Percentiles rank a stretch among this genome's conserved stretches.
Conservation (phyloP, 2,888 invertebrate genomes). For the Phasia obesa region DNA sequence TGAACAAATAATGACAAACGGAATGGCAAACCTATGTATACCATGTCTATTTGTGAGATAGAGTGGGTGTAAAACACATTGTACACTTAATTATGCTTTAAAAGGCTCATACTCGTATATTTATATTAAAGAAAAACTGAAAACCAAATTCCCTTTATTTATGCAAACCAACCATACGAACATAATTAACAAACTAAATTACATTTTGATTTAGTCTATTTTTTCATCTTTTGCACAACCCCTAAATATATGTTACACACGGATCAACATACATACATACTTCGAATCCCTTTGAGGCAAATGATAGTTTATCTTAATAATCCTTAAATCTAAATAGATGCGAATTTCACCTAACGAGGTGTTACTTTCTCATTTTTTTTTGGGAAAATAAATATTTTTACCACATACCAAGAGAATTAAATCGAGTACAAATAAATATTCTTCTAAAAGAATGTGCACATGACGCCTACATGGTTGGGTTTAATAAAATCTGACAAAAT, state of each 20-base stretch:
- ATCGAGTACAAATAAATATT: background rate
- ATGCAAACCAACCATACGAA: background rate
- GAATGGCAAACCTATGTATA: too few relatives aligned
- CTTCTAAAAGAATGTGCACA: background rate
- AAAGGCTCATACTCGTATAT: too few relatives aligned
- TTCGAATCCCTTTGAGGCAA: background rate
- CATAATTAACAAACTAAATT: conserved; percentile 14
- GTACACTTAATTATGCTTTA: too few relatives aligned
- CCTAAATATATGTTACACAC: too few relatives aligned
- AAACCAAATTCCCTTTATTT: background rate
- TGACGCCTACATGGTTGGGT: conserved; percentile 2
- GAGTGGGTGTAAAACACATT: too few relatives aligned
- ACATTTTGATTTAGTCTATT: conserved; percentile 2
- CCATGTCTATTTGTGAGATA: too few relatives aligned
- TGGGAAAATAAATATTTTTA: background rate
- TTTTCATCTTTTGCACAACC: too few relatives aligned
- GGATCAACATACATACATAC: background rate
- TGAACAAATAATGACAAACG: too few relatives aligned
- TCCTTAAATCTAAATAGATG: conserved; percentile 14
- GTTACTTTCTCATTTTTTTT: conserved; percentile 2
- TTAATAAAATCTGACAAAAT: background rate
- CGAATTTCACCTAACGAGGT: conserved; percentile 49
- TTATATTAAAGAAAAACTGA: too few relatives aligned
- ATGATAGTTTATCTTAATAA: background rate
- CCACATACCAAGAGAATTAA: background rate